Evolutionary conservation across 2,888 invertebrate genomes (phyloP).

Genomic region (Melieria omissa): DNA sequence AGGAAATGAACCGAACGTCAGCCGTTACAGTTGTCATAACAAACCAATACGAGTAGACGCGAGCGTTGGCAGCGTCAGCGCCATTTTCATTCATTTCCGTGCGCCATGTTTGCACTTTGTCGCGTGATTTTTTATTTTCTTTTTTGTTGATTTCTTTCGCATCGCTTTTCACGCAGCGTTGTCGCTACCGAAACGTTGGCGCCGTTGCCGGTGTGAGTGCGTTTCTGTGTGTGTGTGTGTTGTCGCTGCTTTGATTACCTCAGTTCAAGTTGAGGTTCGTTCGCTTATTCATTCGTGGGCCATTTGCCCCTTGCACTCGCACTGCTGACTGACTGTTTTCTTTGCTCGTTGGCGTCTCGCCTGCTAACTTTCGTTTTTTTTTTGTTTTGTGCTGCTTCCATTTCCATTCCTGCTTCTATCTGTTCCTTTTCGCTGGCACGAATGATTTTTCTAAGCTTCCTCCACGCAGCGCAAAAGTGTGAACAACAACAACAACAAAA

Average conservation of each 20-base stretch:
- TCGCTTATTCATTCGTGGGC: not conserved
- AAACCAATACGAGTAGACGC: not conserved
- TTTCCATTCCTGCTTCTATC: not conserved
- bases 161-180: not conserved
- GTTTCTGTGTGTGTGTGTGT: not conserved
- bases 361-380: not conserved
- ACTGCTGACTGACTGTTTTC: not conserved
- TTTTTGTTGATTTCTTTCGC: not conserved
- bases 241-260: conserved; percentile 37
- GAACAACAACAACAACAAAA: not conserved
- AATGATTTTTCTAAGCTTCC: too few species aligned
- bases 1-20: too few species aligned
- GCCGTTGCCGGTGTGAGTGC: too few species aligned
- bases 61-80: not conserved
- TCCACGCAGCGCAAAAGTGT: too few species aligned
- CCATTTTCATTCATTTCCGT: conserved; percentile 17
- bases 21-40: too few species aligned
- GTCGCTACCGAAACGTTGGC: not conserved
- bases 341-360: too few species aligned
- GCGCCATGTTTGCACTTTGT: conserved; percentile 21
- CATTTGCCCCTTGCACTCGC: not conserved
- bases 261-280: conserved; percentile 43
- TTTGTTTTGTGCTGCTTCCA: not conserved
- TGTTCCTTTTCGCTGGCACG: too few species aligned
- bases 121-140: not conserved